Evolutionary conservation across 2,888 invertebrate genomes (phyloP).

Genomic region (Brachyopa scutellaris): DNA sequence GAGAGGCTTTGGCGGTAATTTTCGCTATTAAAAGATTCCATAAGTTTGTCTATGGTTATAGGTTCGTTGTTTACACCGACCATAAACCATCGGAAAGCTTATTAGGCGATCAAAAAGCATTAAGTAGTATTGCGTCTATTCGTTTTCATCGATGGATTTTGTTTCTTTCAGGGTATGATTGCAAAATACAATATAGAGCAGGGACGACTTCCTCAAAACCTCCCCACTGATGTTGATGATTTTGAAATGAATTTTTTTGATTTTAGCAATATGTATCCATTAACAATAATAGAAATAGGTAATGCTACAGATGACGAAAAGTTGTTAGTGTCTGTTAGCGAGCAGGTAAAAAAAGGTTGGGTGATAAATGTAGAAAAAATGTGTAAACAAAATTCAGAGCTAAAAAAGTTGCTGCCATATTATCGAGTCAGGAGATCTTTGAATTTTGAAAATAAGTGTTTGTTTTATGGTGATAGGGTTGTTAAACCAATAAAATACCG

Average conservation of each 20-base stretch:
- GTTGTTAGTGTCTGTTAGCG: background rate
- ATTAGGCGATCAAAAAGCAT: conserved; percentile 55
- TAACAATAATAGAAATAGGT: too few relatives aligned
- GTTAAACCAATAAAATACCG: conserved; percentile 36
- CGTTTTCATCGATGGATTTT: conserved; percentile 57
- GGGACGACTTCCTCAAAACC: conserved; percentile 37
- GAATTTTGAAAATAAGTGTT: too few relatives aligned
- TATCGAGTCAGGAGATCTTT: conserved; percentile 6
- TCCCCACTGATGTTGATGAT: conserved; percentile 6
- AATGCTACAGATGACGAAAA: background rate
- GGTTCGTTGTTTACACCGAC: conserved; percentile 41
- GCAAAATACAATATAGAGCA: conserved; percentile 37
- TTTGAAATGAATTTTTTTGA: too few relatives aligned
- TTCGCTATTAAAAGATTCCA: too few relatives aligned
- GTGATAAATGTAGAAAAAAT: too few relatives aligned
- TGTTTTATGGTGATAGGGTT: conserved; percentile 49
- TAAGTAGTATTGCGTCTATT: conserved; percentile 42
- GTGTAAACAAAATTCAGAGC: too few relatives aligned
- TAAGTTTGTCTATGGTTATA: conserved; percentile 37
- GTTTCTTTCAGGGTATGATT: conserved; percentile 43
- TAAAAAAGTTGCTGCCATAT: too few relatives aligned
- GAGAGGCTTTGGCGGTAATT: too few relatives aligned
- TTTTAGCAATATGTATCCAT: background rate
- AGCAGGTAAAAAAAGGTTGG: background rate
- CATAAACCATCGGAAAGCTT: conserved; percentile 48